Percentiles rank a stretch among this genome's conserved stretches.
These are phyloP conservation scores for Galerucella calmariensis DNA, from an alignment of 2,888 invertebrate species.

Conservation along the genomic window DNA sequence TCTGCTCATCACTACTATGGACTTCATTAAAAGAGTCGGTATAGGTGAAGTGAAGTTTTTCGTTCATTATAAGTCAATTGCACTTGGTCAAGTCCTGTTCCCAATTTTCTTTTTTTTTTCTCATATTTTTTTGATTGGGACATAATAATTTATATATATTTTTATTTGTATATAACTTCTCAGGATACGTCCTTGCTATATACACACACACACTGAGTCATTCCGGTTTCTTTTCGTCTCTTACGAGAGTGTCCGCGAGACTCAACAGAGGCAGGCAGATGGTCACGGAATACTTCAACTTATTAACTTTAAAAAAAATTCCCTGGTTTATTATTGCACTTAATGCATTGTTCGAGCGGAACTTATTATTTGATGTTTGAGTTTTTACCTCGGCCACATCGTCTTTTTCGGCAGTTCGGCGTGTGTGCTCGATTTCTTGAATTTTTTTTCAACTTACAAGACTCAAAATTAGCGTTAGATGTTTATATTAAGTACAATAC, in stretches of 20 bases:
- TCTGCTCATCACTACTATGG: too few relatives aligned
- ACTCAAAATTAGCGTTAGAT: not conserved
- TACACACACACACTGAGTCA: constrained; percentile 15
- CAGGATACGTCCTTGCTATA: constrained; percentile 15
- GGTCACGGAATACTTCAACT: constrained; percentile 28
- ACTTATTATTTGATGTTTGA: constrained; percentile 31
- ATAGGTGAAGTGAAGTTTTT: too few relatives aligned
- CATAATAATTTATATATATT: not conserved
- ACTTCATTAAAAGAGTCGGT: too few relatives aligned
- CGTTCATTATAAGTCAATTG: too few relatives aligned
- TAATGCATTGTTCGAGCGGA: constrained; percentile 34
- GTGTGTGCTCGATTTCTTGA: constrained; percentile 18
- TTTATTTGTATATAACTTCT: not conserved
- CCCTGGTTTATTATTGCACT: constrained; percentile 37
- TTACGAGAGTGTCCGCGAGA: constrained; percentile 28
- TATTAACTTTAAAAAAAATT: constrained; percentile 36
- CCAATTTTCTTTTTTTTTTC: not conserved
- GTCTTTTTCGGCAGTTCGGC: constrained; percentile 22
- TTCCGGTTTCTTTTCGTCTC: constrained; percentile 33
- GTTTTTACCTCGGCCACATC: constrained; percentile 22
- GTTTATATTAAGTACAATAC: not conserved
- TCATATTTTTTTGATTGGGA: not conserved
- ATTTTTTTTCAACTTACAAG: constrained; percentile 7
- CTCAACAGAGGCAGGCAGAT: constrained; percentile 37
- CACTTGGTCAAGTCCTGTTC: too few relatives aligned